These are phyloP conservation scores for Heliconius charithonia DNA, from an alignment of 2,888 invertebrate genomes.

Conservation along the genomic window DNA sequence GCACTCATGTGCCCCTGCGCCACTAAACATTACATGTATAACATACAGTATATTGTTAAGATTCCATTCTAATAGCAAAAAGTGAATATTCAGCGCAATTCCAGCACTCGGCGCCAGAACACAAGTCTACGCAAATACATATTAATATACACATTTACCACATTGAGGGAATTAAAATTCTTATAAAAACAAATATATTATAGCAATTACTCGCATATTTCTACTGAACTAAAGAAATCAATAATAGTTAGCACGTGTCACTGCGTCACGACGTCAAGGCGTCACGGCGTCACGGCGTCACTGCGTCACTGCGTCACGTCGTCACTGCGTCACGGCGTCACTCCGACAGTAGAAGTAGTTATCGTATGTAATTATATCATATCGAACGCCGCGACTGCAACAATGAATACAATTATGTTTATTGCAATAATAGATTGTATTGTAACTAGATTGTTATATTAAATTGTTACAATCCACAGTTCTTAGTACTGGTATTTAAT, in stretches of 20 bases:
- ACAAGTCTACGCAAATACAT: not conserved
- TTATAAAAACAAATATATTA: conserved; percentile 3
- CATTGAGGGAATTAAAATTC: not conserved
- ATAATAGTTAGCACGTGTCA: conserved; percentile 1
- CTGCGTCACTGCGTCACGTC: too few species aligned
- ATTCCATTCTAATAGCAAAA: not conserved
- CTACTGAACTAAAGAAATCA: not conserved
- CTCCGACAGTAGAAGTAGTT: not conserved
- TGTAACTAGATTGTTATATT: not conserved
- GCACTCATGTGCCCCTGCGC: too few species aligned
- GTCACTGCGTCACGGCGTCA: not conserved
- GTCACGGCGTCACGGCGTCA: not conserved
- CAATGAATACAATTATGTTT: not conserved
- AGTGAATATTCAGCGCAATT: not conserved
- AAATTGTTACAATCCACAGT: not conserved
- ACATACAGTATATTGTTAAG: not conserved
- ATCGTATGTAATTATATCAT: not conserved
- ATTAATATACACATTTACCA: not conserved
- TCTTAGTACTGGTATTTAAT: not conserved
- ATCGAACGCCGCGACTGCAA: not conserved
- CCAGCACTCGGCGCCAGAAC: conserved; percentile 7
- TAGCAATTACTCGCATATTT: conserved; percentile 8
- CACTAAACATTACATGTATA: not conserved
- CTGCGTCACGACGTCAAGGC: not conserved
- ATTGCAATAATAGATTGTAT: not conserved